Percentiles rank a stretch among this genome's conserved stretches.
These are phyloP conservation scores for Bos indicus DNA, from an alignment of 2,113 vertebrate genomes.

Conservation along the genomic window DNA sequence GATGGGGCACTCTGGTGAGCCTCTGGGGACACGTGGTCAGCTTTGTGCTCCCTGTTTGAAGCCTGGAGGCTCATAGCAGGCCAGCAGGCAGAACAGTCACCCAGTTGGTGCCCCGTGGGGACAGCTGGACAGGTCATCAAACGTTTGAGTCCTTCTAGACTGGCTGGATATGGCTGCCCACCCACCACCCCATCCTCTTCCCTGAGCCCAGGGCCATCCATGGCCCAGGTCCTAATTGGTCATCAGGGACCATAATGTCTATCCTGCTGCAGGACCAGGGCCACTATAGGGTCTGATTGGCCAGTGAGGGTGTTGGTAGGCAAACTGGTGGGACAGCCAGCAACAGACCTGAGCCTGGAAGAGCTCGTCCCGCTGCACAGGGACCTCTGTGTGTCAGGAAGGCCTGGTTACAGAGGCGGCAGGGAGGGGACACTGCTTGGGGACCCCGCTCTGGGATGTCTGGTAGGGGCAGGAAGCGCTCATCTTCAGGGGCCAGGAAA, in stretches of 20 bases:
- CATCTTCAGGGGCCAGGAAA: not conserved
- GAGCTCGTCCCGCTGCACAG: not conserved
- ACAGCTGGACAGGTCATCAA: not conserved
- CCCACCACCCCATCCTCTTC: accelerated
- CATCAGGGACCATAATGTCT: not conserved
- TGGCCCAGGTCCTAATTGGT: not conserved
- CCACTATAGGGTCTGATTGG: not conserved
- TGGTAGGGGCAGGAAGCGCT: not conserved
- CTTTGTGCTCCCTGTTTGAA: no score
- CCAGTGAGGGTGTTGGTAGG: not conserved
- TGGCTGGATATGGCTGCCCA: not conserved
- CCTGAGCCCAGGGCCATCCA: not conserved
- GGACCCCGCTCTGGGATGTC: not conserved
- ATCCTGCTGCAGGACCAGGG: not conserved
- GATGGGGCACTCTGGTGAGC: not conserved
- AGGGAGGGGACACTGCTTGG: accelerated
- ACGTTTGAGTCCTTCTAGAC: not conserved
- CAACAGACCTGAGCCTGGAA: not conserved
- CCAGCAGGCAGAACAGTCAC: not conserved
- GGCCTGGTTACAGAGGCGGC: not conserved
- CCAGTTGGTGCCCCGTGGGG: not conserved
- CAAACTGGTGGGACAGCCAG: not conserved
- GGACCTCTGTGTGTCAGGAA: not conserved
- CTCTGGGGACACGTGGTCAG: not conserved
- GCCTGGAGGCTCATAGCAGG: no score